These are phyloP conservation scores for Eleutherodactylus coqui DNA, from an alignment of 2,797 vertebrate species.

Conservation along the genomic window DNA sequence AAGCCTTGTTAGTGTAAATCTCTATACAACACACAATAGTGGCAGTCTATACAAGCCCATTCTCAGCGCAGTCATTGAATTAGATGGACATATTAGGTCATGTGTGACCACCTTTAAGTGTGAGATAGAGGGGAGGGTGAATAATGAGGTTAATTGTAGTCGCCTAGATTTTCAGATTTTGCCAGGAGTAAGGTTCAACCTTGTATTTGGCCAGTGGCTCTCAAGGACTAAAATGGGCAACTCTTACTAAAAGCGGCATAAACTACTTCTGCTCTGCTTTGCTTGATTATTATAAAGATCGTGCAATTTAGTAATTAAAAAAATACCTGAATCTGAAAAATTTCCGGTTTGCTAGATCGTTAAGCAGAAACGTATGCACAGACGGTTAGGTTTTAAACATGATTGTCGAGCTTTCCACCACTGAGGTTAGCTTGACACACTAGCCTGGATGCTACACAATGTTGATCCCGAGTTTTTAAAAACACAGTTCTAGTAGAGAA, in stretches of 20 bases:
- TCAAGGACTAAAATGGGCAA: background rate
- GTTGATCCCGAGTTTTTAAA: conserved; percentile 26
- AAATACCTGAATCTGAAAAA: conserved; percentile 57
- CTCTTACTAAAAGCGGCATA: background rate
- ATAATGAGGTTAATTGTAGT: background rate
- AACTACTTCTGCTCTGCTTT: conserved; percentile 16
- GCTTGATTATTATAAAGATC: conserved; percentile 37
- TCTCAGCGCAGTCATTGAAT: background rate
- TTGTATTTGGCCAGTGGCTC: background rate
- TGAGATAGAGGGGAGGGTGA: background rate
- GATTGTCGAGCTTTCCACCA: conserved; percentile 58
- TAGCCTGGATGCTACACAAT: conserved; percentile 46
- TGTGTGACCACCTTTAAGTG: background rate
- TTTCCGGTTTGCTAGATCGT: conserved; percentile 34
- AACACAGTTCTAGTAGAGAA: conserved; percentile 41
- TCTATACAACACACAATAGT: background rate
- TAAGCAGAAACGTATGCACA: conserved; percentile 38
- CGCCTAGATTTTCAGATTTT: background rate
- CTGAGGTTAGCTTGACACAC: conserved; percentile 50
- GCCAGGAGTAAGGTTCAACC: background rate
- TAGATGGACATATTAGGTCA: background rate
- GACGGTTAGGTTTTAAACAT: conserved; percentile 36
- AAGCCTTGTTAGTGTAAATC: background rate
- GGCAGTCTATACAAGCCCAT: background rate
- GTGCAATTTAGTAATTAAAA: conserved; percentile 30